Conservation (phyloP, 2,888 invertebrate genomes). For the Trissolcus brochymenae region DNA sequence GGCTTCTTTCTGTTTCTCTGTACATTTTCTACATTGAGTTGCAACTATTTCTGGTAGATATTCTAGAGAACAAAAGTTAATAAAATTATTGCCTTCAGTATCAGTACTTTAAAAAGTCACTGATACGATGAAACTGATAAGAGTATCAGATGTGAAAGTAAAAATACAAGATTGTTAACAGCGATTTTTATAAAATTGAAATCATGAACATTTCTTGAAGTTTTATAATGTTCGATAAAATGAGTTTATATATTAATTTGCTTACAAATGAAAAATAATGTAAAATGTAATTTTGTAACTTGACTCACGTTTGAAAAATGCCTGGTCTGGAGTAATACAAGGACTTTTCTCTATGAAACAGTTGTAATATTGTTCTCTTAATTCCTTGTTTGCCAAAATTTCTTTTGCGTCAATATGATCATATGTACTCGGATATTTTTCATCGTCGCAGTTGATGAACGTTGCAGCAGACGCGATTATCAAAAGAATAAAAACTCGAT, state of each 20-base stretch:
- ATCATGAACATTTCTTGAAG: no score
- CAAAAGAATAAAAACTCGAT: no score
- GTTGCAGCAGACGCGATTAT: constrained; percentile 4
- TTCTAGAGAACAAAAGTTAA: constrained; percentile 50
- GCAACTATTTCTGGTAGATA: constrained; percentile 63
- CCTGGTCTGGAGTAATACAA: constrained; percentile 62
- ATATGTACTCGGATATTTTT: constrained; percentile 62
- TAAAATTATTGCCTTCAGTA: no score
- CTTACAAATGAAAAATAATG: no score
- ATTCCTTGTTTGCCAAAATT: constrained; percentile 63
- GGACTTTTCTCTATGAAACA: constrained; percentile 65
- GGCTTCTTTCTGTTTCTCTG: constrained; percentile 62
- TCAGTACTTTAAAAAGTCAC: no score
- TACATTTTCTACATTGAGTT: constrained; percentile 67
- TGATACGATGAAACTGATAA: no score
- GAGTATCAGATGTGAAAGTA: no score
- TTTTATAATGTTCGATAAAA: no score
- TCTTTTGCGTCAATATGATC: constrained; percentile 63
- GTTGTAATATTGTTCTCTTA: constrained; percentile 65
- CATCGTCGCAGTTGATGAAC: constrained; percentile 22
- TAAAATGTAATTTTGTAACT: background rate
- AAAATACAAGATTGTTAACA: no score
- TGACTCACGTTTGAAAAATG: constrained; percentile 61
- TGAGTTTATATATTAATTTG: no score
- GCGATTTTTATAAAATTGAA: no score